Evolutionary conservation across 2,888 invertebrate genomes (phyloP).

Genomic region (Diadegma fenestrale): DNA sequence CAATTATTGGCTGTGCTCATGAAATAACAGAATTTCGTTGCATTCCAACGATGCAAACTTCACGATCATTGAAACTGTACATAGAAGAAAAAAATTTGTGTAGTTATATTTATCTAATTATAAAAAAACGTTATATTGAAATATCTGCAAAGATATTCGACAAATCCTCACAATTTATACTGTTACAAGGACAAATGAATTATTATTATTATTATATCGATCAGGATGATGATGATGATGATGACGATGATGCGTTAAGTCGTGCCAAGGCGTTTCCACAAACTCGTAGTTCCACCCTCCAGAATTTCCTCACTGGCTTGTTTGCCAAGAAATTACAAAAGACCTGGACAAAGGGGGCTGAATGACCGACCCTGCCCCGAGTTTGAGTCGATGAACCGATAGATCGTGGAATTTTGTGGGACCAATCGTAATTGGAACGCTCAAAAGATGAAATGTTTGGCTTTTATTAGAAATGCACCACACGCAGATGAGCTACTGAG

Average conservation of each 20-base stretch:
- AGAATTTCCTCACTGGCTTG: slow-evolving; percentile 65
- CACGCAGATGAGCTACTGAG: neutral
- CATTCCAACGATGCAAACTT: no score
- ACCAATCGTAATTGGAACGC: slow-evolving; percentile 73
- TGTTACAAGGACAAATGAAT: slow-evolving; percentile 69
- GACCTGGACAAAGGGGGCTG: slow-evolving; percentile 46
- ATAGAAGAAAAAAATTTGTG: no score
- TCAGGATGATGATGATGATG: slow-evolving; percentile 2
- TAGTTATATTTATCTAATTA: no score
- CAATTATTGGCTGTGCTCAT: no score
- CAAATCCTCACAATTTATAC: slow-evolving; percentile 70
- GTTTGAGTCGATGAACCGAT: slow-evolving; percentile 60
- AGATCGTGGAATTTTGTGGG: slow-evolving; percentile 76
- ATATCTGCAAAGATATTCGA: neutral
- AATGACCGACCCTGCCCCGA: slow-evolving; percentile 64
- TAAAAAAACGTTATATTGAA: neutral
- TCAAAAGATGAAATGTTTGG: slow-evolving; percentile 53
- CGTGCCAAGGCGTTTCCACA: slow-evolving; percentile 68
- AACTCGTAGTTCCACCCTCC: slow-evolving; percentile 62
- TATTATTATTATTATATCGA: slow-evolving; percentile 11
- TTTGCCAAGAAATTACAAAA: slow-evolving; percentile 8
- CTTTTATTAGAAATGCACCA: slow-evolving; percentile 10
- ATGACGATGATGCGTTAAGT: slow-evolving; percentile 39
- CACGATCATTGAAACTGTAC: no score
- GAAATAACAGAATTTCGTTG: no score